Conservation (phyloP, 2,113 vertebrate species). For the Amphiprion percula region DNA sequence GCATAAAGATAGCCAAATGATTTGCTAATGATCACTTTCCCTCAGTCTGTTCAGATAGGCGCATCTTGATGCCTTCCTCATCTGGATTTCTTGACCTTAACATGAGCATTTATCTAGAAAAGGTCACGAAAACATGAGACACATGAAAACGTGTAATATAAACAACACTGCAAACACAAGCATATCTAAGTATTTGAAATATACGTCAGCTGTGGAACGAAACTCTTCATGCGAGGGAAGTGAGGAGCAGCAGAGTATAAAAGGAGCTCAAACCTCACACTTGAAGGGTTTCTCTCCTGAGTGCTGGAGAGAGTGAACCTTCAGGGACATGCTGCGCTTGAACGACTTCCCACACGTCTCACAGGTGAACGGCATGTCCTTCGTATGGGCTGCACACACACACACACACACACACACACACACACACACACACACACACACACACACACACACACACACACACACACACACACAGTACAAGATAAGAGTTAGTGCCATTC, state of each 20-base stretch:
- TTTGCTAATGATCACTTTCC: not conserved
- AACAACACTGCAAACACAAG: slow-evolving; percentile 4
- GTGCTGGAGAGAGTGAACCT: slow-evolving; percentile 97
- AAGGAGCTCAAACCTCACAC: slow-evolving; percentile 90
- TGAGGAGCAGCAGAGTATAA: slow-evolving; percentile 5
- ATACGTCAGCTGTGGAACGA: not conserved
- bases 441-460: slow-evolving; percentile 3
- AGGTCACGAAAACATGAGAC: not conserved
- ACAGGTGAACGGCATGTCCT: slow-evolving; percentile 99
- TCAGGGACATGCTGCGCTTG: slow-evolving; percentile 98
- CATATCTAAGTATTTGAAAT: not conserved
- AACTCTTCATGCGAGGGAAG: slow-evolving; percentile 16
- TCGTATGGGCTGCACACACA: slow-evolving; percentile 92
- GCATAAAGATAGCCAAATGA: not conserved
- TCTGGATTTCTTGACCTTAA: slow-evolving; percentile 24
- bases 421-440: slow-evolving; percentile 24
- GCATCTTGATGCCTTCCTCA: not conserved
- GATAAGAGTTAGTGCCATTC: slow-evolving; percentile 19
- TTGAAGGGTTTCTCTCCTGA: slow-evolving; percentile 98
- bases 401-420: slow-evolving; percentile 16
- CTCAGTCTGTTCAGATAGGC: not conserved
- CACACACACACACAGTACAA: slow-evolving; percentile 20
- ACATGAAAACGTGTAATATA: not conserved
- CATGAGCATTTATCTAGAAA: not conserved
- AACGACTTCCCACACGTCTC: slow-evolving; percentile 99